phyloP scores from a whole-genome alignment of 2,888 invertebrate species.

The Dolichopus griseipennis region DNA sequence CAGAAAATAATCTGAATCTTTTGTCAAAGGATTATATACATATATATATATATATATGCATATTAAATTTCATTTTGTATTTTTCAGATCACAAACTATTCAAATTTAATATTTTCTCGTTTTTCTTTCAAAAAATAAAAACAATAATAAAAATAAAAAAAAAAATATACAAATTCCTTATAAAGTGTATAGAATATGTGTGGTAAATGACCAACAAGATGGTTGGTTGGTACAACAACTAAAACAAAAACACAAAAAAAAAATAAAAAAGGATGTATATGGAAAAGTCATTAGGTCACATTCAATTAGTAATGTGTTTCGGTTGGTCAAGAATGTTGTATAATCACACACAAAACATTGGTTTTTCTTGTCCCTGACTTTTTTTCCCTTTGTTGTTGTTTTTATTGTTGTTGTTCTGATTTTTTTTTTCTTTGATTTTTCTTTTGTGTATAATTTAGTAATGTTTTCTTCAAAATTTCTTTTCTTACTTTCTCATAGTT shows the following conservation, averaged over 20 bases:
- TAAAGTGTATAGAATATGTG: too few species aligned
- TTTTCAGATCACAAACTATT: neutral
- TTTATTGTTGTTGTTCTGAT: too few species aligned
- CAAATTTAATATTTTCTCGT: neutral
- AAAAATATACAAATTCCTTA: too few species aligned
- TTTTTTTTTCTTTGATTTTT: too few species aligned
- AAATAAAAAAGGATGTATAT: neutral
- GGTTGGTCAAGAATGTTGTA: conserved; percentile 4
- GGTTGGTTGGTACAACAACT: too few species aligned
- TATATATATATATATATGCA: neutral
- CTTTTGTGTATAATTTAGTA: too few species aligned
- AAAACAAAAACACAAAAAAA: too few species aligned
- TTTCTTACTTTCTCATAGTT: too few species aligned
- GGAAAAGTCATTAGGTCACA: neutral
- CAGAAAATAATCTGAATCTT: too few species aligned
- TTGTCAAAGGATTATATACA: neutral
- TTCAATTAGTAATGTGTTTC: conserved; percentile 6
- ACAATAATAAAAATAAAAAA: too few species aligned
- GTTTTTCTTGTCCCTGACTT: neutral
- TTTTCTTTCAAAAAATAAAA: neutral
- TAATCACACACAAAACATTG: conserved; percentile 1
- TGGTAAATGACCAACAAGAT: too few species aligned
- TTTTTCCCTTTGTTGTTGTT: neutral
- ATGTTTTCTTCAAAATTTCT: too few species aligned
- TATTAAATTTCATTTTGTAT: neutral